Percentiles rank a stretch among this genome's conserved stretches.
Evolutionary conservation across 2,888 invertebrate species (phyloP).

Genomic region (Peribatodes rhomboidaria): DNA sequence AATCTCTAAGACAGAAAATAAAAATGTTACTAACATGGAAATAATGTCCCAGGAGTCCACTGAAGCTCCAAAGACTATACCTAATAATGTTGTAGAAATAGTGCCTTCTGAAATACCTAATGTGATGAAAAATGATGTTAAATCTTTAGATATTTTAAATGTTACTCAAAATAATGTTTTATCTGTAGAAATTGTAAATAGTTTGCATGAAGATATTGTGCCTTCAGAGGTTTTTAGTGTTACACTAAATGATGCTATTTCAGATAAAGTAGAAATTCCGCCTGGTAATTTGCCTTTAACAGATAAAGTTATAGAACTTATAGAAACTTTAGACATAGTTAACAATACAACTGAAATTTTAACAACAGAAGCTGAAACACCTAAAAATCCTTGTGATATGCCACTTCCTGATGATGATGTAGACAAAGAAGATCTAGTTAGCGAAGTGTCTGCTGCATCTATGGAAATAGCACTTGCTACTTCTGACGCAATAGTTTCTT

Average conservation of each 20-base stretch:
- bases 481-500: slow-evolving; percentile 10
- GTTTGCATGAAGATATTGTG: not conserved
- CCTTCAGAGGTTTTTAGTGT: not conserved
- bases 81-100: not conserved
- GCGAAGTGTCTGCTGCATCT: slow-evolving; percentile 4
- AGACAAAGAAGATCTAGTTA: slow-evolving; percentile 49
- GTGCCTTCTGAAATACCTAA: slow-evolving; percentile 6
- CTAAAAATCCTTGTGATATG: slow-evolving; percentile 54
- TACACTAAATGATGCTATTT: not conserved
- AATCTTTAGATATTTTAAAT: not conserved
- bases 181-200: slow-evolving; percentile 1
- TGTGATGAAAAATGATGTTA: not conserved
- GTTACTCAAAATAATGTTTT: not conserved
- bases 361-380: not conserved
- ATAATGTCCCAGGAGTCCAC: slow-evolving; percentile 1
- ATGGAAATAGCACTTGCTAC: slow-evolving; percentile 3
- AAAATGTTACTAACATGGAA: not conserved
- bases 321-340: not conserved
- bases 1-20: slow-evolving; percentile 3
- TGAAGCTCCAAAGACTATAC: not conserved
- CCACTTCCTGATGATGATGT: slow-evolving; percentile 68
- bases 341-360: not conserved
- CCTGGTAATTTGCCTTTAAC: slow-evolving; percentile 30
- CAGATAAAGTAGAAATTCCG: not conserved
- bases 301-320: slow-evolving; percentile 8